Base-by-base conservation (phyloP, 1,140 invertebrate species). In the Conopomorpha cramerella region DNA sequence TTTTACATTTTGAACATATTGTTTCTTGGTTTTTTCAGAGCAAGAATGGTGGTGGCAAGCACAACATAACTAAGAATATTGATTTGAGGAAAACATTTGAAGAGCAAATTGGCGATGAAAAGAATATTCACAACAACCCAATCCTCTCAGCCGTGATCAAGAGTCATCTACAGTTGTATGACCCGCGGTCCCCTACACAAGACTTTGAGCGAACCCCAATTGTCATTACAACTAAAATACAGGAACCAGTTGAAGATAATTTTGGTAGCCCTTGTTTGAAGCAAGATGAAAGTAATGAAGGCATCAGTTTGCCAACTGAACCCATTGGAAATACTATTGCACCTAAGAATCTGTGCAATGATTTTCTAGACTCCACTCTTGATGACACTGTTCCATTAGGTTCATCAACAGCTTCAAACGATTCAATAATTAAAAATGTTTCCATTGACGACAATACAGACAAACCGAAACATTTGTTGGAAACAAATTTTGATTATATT, bases 401-500 rank as follows among this genome's bases (percentile, higher is more conserved):
- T 15, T 76, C 71, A 29, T 72, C 66, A 18, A 71, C 66, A 16
- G 60, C 61, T 29, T 76, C 68, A 13, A 61, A 63, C 57, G 65
- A 73, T 38, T 51, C 49, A 8, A 61, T 76, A 41, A 58, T 71
- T 48, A 54, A 53, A 27, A 48, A 62, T 33, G 61, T 62, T n/a
- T 55, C 51, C 15, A n/a, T n/a, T n/a, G 46, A 45, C 37, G 47
- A 35, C 30, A 29, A 2, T 32, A 35, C 19, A 40, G 36, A 46
- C 7, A 54, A 55, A 45, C 55, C 52, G 25, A 54, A 35, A 34
- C 40, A 49, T 40, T 52, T 79, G 25, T 49, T 79, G 36, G 74
- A 79, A 58, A 79, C 77, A 30, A 73, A 78, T 54, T 77, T 79
- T 61, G 77, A 79, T 31, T 79, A 62, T 65, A 35, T 65, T 15